A percentile compares a stretch with the other conserved stretches of the same genome.
Conservation (phyloP, 2,113 vertebrate genomes). For the Micronisus gabar region DNA sequence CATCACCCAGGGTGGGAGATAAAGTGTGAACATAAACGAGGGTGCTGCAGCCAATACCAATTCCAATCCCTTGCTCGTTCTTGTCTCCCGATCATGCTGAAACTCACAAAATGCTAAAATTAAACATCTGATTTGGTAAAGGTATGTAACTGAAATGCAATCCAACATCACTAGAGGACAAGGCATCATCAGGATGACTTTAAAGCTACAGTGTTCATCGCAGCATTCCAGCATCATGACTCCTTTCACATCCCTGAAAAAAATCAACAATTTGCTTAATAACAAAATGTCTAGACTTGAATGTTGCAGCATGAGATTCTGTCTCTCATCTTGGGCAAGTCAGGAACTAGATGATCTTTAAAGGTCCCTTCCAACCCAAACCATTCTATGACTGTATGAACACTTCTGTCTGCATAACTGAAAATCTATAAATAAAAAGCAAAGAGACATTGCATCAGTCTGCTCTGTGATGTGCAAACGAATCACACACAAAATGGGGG, state of each 20-base stretch:
- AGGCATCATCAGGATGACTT: neutral
- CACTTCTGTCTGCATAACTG: neutral
- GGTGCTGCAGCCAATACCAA: neutral
- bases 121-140: neutral
- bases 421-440: neutral
- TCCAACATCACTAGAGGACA: neutral
- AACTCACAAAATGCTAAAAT: neutral
- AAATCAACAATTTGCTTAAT: neutral
- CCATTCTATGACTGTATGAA: neutral
- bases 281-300: neutral
- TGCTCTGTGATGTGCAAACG: rapidly evolving
- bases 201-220: rapidly evolving
- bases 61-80: neutral
- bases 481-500: neutral
- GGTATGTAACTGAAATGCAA: neutral
- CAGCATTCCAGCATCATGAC: neutral
- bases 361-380: neutral
- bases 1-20: neutral
- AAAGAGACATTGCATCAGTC: neutral
- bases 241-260: neutral
- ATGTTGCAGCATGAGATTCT: neutral
- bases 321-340: neutral
- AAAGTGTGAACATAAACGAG: neutral
- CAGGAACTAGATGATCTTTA: neutral
- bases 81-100: neutral